Conservation (phyloP, 1,140 invertebrate species). For the Ostrea edulis region DNA sequence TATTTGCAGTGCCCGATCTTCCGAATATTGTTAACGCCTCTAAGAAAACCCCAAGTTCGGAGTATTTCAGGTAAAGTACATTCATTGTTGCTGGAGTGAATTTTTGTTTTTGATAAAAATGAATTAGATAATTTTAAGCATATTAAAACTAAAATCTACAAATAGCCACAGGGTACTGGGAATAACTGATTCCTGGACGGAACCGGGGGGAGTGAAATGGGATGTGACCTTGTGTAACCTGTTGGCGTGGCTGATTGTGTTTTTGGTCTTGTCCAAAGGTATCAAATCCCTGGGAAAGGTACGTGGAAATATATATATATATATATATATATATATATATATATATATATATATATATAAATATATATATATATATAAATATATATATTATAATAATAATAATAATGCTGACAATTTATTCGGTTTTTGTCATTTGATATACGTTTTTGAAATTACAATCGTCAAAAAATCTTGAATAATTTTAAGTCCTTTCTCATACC, state of each 20-base stretch:
- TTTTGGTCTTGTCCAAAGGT: constrained; percentile 98
- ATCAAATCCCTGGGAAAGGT: constrained; percentile 96
- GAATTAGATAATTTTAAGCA: background rate
- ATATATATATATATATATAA: no score
- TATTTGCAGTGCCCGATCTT: background rate
- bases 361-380: no score
- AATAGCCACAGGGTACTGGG: constrained; percentile 81
- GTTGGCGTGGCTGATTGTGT: constrained; percentile 96
- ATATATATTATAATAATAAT: no score
- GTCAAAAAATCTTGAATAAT: no score
- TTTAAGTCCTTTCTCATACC: no score
- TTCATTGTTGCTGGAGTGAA: background rate
- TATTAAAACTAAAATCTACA: background rate
- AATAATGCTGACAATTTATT: no score
- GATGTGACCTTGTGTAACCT: constrained; percentile 94
- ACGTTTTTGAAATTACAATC: no score
- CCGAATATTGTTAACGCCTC: background rate
- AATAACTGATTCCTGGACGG: constrained; percentile 92
- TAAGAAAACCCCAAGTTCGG: background rate
- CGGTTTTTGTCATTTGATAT: no score
- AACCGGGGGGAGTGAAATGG: constrained; percentile 93
- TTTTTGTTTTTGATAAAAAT: background rate
- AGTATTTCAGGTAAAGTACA: background rate
- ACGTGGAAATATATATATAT: no score
- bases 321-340: no score